phyloP scores from a whole-genome alignment of 2,888 invertebrate species.

The Nymphalis urticae region DNA sequence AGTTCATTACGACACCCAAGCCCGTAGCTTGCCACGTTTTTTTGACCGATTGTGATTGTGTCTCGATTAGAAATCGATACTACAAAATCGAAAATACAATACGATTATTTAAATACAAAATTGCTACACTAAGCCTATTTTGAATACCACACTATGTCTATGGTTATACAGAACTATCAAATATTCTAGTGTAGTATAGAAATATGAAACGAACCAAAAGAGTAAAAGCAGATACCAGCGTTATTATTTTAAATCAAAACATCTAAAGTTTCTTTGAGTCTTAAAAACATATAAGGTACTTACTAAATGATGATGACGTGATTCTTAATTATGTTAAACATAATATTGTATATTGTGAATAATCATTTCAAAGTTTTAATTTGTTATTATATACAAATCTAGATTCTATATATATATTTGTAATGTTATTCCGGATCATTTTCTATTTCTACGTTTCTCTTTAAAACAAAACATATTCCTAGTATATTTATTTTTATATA shows the following conservation, averaged over 20 bases:
- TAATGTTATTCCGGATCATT: too few species aligned
- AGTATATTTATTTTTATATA: too few species aligned
- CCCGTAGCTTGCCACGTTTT: constrained; percentile 53
- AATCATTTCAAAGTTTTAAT: too few species aligned
- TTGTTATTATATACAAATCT: too few species aligned
- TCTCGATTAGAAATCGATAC: constrained; percentile 28
- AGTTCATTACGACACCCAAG: constrained; percentile 75
- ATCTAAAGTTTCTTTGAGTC: not conserved
- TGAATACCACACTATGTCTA: not conserved
- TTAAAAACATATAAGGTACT: not conserved
- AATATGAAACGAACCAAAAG: not conserved
- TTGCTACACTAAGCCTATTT: not conserved
- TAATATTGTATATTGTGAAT: too few species aligned
- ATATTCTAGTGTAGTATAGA: not conserved
- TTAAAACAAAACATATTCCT: too few species aligned
- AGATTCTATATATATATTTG: too few species aligned
- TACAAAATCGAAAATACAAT: not conserved
- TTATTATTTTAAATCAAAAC: not conserved
- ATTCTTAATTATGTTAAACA: too few species aligned
- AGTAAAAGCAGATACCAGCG: not conserved
- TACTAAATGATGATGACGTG: too few species aligned
- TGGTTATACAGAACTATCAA: not conserved
- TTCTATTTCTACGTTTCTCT: too few species aligned
- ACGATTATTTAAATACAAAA: not conserved
- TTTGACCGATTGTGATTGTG: constrained; percentile 33